Evolutionary conservation across 2,113 vertebrate genomes (phyloP).

Genomic region (Platysternon megacephalum): DNA sequence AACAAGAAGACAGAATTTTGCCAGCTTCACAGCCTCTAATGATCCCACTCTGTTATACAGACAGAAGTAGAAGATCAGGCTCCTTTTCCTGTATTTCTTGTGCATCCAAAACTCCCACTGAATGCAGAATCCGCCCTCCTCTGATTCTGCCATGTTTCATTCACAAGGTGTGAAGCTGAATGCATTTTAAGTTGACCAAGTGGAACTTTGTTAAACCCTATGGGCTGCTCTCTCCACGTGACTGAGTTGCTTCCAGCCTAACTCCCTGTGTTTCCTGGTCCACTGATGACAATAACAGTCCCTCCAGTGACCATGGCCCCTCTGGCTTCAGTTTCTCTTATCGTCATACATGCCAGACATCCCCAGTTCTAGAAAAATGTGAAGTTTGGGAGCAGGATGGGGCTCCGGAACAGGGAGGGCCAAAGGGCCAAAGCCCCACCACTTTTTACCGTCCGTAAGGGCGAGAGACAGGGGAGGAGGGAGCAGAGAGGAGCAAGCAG

Average conservation of each 20-base stretch:
- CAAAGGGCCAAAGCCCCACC: too few relatives aligned
- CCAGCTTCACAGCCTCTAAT: background rate
- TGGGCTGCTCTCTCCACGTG: background rate
- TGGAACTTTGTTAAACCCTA: background rate
- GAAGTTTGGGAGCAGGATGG: background rate
- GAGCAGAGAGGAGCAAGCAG: too few relatives aligned
- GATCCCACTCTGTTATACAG: background rate
- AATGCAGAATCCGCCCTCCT: too few relatives aligned
- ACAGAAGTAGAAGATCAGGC: background rate
- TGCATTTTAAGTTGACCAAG: background rate
- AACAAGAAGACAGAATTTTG: background rate
- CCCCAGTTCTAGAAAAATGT: background rate
- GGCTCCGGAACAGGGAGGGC: background rate
- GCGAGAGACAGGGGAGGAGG: too few relatives aligned
- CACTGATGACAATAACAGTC: too few relatives aligned
- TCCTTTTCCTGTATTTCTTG: background rate
- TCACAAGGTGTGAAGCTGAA: background rate
- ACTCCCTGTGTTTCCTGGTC: too few relatives aligned
- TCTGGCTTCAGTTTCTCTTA: too few relatives aligned
- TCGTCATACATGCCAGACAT: too few relatives aligned
- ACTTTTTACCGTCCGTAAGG: too few relatives aligned
- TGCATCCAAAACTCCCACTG: background rate
- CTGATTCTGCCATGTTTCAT: background rate
- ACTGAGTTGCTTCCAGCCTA: background rate
- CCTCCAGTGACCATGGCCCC: too few relatives aligned